Base-by-base conservation (phyloP, 1,140 invertebrate genomes). In the Phenacoccus solenopsis region DNA sequence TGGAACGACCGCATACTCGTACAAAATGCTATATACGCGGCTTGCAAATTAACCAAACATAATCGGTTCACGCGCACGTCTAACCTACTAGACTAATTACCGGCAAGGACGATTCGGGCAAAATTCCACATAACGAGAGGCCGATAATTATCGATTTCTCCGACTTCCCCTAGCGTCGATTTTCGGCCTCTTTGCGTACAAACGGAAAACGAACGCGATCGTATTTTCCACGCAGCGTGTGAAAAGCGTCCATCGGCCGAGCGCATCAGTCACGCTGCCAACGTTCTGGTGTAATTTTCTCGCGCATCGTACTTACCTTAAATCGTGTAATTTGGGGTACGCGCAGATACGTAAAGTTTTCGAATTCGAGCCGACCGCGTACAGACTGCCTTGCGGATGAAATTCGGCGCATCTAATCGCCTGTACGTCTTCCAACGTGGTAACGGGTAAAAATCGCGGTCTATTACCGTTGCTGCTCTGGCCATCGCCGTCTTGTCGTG, bases 291-390 rank as follows among this genome's bases (percentile, higher is more conserved):
- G 16, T 49, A 5, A 49, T 49, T 49, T 49, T 49, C 38, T 16
- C 38, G 38, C 38, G 13, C 30, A 5, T 32, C 38, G 38, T 49
- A n/a, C 79, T 82, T 79, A 94, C 91, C 89, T 88, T 75, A 97
- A 80, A 76, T 94, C 90, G 56, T 86, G 84, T 16, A 94, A 83
- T 78, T 95, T 91, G 0, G 94, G 94, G 79, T 96, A 97, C n/a
- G 89, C 84, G 81, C 94, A 98, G 80, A 98, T 93, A 76, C 94
- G 84, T 13, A 98, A 84, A 0, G 92, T 94, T 80, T 98, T 99
- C 0, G 96, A 98, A 79, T 99, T 99, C 1, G 95, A 98, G 4
- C 97, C 97, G 73, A 99, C 90, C 10, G 95, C 96, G 79, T 98
- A 99, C 20, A 96, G 82, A 75, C 91, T 88, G 49, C 97, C 97